Evolutionary conservation across 2,797 vertebrate genomes (phyloP).

Genomic region (Clamator glandarius): DNA sequence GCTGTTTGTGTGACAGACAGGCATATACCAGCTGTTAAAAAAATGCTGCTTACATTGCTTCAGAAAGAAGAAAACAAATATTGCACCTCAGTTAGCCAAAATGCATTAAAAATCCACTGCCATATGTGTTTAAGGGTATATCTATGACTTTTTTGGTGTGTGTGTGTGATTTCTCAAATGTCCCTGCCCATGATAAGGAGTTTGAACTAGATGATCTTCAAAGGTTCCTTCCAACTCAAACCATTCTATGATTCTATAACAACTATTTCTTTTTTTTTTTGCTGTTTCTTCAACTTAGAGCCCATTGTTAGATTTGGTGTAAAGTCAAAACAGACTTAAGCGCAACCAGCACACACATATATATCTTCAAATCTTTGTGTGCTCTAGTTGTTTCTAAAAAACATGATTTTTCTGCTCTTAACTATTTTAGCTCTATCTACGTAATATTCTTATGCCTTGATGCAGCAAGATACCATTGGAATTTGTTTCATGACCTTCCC

Average conservation of each 20-base stretch:
- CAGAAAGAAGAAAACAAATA: background rate
- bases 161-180: background rate
- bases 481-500: background rate
- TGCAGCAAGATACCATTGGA: background rate
- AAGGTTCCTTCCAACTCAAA: too few relatives aligned
- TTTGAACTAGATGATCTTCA: too few relatives aligned
- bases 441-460: background rate
- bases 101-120: background rate
- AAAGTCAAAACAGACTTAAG: background rate
- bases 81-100: background rate
- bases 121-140: background rate
- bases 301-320: background rate
- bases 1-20: conserved; percentile 35
- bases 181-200: too few relatives aligned
- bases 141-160: background rate
- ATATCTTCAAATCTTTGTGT: background rate
- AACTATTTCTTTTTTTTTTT: background rate
- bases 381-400: background rate
- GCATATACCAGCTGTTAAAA: conserved; percentile 23
- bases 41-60: background rate
- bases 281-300: background rate
- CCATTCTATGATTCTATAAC: background rate
- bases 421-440: background rate
- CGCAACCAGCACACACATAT: background rate
- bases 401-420: background rate